A percentile compares a stretch with the other conserved stretches of the same genome.
Evolutionary conservation across 2,113 vertebrate species (phyloP).

Genomic region (Cygnus atratus): DNA sequence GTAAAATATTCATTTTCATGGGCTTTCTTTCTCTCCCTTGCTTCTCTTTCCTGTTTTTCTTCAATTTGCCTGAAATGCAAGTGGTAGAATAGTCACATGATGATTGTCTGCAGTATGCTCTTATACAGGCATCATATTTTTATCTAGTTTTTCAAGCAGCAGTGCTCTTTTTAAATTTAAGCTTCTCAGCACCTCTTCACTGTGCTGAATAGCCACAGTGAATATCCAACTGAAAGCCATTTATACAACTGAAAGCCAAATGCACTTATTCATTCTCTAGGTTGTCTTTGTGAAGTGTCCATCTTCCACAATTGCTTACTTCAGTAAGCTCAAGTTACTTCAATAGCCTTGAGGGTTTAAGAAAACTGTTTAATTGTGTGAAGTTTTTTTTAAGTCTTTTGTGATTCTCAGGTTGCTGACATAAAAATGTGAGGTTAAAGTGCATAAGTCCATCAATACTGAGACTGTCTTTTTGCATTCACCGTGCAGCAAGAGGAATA

Average conservation of each 20-base stretch:
- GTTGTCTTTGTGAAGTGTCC: not conserved
- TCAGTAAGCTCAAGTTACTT: not conserved
- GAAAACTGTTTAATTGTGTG: not conserved
- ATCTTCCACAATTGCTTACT: not conserved
- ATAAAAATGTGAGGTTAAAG: not conserved
- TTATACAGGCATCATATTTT: not conserved
- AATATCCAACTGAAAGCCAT: not conserved
- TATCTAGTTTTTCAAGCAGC: not conserved
- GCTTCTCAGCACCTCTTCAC: not conserved
- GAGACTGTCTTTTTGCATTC: not conserved
- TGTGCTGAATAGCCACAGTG: not conserved
- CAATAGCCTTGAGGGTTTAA: not conserved
- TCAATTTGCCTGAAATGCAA: not conserved
- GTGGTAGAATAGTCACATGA: not conserved
- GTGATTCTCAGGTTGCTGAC: not conserved
- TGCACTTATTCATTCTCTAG: not conserved
- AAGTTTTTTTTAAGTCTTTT: not conserved
- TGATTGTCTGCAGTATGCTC: not conserved
- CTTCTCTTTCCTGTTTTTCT: not conserved
- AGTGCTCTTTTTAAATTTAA: not conserved
- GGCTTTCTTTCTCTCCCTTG: not conserved
- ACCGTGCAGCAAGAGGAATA: too few species aligned
- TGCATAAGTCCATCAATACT: not conserved
- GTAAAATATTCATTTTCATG: not conserved
- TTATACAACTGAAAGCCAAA: not conserved